These are phyloP conservation scores for Ctena decussata DNA, from an alignment of 2,888 invertebrate species.

Conservation along the genomic window DNA sequence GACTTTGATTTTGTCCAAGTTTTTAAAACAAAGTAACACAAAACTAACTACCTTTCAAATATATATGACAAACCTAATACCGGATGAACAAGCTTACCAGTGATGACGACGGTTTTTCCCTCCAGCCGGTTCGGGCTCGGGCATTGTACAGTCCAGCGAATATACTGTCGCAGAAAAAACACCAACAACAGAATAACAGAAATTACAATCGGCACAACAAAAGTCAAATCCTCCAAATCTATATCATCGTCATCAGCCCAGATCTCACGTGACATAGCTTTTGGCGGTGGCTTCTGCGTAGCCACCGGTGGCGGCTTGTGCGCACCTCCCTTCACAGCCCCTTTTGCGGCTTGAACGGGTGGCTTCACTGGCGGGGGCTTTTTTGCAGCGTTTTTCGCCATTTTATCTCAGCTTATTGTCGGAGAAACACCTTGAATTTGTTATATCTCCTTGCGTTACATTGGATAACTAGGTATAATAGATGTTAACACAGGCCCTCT, in stretches of 20 bases:
- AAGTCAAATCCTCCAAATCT: slow-evolving; percentile 64
- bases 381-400: neutral
- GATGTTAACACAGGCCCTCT: neutral
- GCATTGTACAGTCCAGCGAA: slow-evolving; percentile 76
- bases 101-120: slow-evolving; percentile 81
- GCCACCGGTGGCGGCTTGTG: neutral
- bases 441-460: neutral
- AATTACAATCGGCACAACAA: slow-evolving; percentile 74
- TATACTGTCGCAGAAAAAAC: slow-evolving; percentile 77
- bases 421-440: neutral
- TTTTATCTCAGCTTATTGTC: neutral
- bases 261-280: slow-evolving; percentile 32
- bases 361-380: neutral
- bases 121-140: slow-evolving; percentile 75
- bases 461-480: neutral
- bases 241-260: slow-evolving; percentile 62
- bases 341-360: neutral
- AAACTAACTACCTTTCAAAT: no score
- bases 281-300: slow-evolving; percentile 1
- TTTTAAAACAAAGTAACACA: no score
- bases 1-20: no score
- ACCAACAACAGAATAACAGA: slow-evolving; percentile 71
- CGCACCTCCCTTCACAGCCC: neutral
- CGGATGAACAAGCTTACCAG: no score
- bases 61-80: no score